These are phyloP conservation scores for Gallinago nigripennis DNA, from an alignment of 2,797 vertebrate species.

Conservation along the genomic window DNA sequence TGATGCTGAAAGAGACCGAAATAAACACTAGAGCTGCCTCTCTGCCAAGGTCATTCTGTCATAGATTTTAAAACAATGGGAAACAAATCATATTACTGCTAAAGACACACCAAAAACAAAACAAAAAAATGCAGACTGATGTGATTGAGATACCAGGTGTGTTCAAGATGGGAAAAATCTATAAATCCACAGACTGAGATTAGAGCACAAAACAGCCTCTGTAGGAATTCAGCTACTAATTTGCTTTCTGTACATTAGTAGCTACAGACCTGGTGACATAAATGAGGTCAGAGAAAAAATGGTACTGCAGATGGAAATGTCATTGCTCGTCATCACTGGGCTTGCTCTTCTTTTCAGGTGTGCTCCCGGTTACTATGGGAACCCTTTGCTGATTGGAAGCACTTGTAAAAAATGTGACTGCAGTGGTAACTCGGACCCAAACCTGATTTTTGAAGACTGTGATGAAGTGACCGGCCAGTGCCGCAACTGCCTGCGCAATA, in stretches of 20 bases:
- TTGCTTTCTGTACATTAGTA: neutral
- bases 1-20: neutral
- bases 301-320: fast-evolving
- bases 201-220: neutral
- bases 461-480: conserved; percentile 93
- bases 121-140: neutral
- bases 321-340: neutral
- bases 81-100: neutral
- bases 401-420: conserved; percentile 93
- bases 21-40: neutral
- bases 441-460: conserved; percentile 94
- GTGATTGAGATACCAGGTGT: neutral
- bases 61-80: conserved; percentile 21
- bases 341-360: conserved; percentile 82
- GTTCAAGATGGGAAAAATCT: neutral
- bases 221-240: neutral
- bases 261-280: neutral
- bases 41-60: conserved; percentile 13
- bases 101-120: neutral
- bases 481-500: conserved; percentile 89
- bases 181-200: neutral
- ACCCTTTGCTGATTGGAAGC: conserved; percentile 85
- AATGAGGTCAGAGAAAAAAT: neutral
- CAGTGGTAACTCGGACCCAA: conserved; percentile 95
- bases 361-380: conserved; percentile 94